These are phyloP conservation scores for Phrynocephalus guinanensis DNA, from an alignment of 2,797 vertebrate species.

Conservation along the genomic window DNA sequence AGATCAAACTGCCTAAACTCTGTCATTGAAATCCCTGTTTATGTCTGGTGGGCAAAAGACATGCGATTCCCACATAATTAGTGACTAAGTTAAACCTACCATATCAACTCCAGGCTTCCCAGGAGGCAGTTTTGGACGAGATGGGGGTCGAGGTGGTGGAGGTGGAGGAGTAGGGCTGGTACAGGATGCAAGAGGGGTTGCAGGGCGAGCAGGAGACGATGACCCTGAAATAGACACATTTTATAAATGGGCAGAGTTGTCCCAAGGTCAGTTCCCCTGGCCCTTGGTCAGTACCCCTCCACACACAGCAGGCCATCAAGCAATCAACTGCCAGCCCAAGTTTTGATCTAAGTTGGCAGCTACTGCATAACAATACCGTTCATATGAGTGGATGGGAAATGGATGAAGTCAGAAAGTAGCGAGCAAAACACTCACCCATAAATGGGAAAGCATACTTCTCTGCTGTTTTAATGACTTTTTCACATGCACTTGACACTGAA, in stretches of 20 bases:
- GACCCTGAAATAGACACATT: constrained; percentile 81
- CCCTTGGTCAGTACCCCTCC: rapidly evolving
- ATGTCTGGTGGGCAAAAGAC: rapidly evolving
- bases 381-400: constrained; percentile 6
- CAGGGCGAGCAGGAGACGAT: constrained; percentile 91
- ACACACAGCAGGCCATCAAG: not conserved
- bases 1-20: no score
- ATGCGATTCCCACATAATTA: rapidly evolving
- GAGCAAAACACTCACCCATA: not conserved
- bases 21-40: rapidly evolving
- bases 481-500: not conserved
- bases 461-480: constrained; percentile 13
- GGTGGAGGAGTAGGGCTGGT: constrained; percentile 87
- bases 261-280: not conserved
- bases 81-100: constrained; percentile 78
- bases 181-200: constrained; percentile 86
- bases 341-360: constrained; percentile 8
- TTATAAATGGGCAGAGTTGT: not conserved
- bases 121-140: constrained; percentile 92
- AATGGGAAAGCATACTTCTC: not conserved
- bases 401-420: constrained; percentile 20
- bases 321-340: not conserved
- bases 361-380: not conserved
- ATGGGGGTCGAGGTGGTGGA: constrained; percentile 91
- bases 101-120: constrained; percentile 91